Conservation (phyloP, 92 coral and sea anemone genomes). For the Porites rus region DNA sequence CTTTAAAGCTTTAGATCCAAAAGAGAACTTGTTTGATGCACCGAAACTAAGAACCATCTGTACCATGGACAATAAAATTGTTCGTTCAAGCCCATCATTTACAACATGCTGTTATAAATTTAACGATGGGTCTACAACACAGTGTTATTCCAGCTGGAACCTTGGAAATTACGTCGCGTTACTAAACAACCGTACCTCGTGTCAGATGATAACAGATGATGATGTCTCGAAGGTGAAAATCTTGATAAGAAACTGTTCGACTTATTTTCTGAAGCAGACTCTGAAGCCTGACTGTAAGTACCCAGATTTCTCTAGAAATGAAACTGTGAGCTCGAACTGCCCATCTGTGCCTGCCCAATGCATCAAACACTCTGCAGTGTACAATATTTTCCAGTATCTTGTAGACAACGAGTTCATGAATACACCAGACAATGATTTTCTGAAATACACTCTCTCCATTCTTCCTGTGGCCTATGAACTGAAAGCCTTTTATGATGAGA, state of each 20-base stretch:
- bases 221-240: slow-evolving; percentile 70
- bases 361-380: slow-evolving; percentile 49
- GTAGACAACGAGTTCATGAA: slow-evolving; percentile 73
- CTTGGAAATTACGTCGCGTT: slow-evolving; percentile 84
- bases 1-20: slow-evolving; percentile 40
- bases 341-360: slow-evolving; percentile 56
- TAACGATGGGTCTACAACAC: background rate
- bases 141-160: slow-evolving; percentile 68
- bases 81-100: slow-evolving; percentile 46
- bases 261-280: slow-evolving; percentile 52
- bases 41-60: slow-evolving; percentile 48
- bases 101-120: background rate
- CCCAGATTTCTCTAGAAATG: background rate
- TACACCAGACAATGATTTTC: slow-evolving; percentile 36
- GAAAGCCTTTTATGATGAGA: slow-evolving; percentile 38
- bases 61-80: slow-evolving; percentile 21
- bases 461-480: slow-evolving; percentile 22
- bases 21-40: slow-evolving; percentile 36
- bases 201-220: slow-evolving; percentile 69
- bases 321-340: slow-evolving; percentile 24
- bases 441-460: slow-evolving; percentile 63
- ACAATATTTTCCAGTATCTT: slow-evolving; percentile 58
- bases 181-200: slow-evolving; percentile 66
- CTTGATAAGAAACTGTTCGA: slow-evolving; percentile 65
- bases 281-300: slow-evolving; percentile 42